A percentile compares a stretch with the other conserved stretches of the same genome.
Conservation (phyloP, 1,140 invertebrate species). For the Trachelipus rathkii region DNA sequence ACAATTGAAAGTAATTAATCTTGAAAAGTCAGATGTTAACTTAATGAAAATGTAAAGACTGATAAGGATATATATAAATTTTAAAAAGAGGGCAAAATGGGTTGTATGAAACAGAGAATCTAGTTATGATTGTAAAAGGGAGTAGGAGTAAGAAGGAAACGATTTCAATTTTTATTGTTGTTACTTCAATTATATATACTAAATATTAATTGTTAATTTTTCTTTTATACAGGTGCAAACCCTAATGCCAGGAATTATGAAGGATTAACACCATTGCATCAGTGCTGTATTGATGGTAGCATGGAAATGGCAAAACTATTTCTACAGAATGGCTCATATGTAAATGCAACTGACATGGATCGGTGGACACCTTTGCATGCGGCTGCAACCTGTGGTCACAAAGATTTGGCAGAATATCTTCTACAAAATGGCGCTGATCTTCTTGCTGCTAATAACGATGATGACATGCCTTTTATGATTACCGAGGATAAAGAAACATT, state of each 20-base stretch:
- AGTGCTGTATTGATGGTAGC: slow-evolving; percentile 54
- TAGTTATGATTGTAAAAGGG: no score
- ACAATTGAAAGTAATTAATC: no score
- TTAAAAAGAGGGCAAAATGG: no score
- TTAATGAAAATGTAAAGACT: no score
- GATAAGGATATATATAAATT: no score
- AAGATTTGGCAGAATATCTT: slow-evolving; percentile 50
- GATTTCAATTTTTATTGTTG: no score
- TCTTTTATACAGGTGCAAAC: slow-evolving; percentile 29
- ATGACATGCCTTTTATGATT: slow-evolving; percentile 96
- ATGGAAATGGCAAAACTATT: slow-evolving; percentile 56
- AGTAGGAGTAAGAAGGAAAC: no score
- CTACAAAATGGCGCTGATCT: slow-evolving; percentile 38
- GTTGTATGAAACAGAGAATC: no score
- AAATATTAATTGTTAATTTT: no score
- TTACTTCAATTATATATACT: no score
- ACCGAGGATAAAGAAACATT: slow-evolving; percentile 85
- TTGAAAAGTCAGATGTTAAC: no score
- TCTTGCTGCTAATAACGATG: slow-evolving; percentile 66
- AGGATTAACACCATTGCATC: slow-evolving; percentile 56
- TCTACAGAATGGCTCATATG: slow-evolving; percentile 55
- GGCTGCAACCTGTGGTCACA: slow-evolving; percentile 54
- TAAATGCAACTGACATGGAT: slow-evolving; percentile 54
- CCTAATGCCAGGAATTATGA: slow-evolving; percentile 53
- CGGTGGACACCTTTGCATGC: slow-evolving; percentile 57